Conservation (phyloP, 2,113 vertebrate species). For the Vimba vimba region DNA sequence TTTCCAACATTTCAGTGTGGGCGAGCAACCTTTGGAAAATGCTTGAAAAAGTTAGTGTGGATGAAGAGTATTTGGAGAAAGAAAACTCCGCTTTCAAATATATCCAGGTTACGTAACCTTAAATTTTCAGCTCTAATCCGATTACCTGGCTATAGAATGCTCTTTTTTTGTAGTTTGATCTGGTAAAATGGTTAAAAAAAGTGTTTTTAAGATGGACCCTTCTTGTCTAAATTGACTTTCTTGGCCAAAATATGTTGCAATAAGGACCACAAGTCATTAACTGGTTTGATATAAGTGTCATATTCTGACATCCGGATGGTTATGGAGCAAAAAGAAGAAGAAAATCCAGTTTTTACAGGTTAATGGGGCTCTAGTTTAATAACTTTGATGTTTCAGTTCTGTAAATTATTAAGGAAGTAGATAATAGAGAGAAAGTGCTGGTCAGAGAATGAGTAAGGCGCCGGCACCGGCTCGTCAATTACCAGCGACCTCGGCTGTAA, state of each 20-base stretch:
- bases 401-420: conserved; percentile 40
- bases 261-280: not conserved
- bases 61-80: too few relatives aligned
- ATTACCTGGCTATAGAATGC: too few relatives aligned
- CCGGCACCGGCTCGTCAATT: conserved; percentile 51
- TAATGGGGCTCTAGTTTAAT: conserved; percentile 40
- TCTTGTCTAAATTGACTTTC: not conserved
- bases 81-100: too few relatives aligned
- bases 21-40: too few relatives aligned
- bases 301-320: not conserved
- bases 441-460: not conserved
- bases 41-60: too few relatives aligned
- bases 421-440: not conserved
- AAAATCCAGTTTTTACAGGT: conserved; percentile 40
- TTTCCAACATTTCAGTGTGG: too few relatives aligned
- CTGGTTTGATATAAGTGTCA: not conserved
- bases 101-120: too few relatives aligned
- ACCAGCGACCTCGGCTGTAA: conserved; percentile 26
- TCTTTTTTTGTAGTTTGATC: not conserved
- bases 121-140: too few relatives aligned
- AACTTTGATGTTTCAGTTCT: conserved; percentile 25
- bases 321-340: not conserved
- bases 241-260: not conserved
- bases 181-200: not conserved
- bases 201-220: not conserved